Base-by-base conservation (phyloP, 2,113 vertebrate species). In the Ifrita kowaldi region DNA sequence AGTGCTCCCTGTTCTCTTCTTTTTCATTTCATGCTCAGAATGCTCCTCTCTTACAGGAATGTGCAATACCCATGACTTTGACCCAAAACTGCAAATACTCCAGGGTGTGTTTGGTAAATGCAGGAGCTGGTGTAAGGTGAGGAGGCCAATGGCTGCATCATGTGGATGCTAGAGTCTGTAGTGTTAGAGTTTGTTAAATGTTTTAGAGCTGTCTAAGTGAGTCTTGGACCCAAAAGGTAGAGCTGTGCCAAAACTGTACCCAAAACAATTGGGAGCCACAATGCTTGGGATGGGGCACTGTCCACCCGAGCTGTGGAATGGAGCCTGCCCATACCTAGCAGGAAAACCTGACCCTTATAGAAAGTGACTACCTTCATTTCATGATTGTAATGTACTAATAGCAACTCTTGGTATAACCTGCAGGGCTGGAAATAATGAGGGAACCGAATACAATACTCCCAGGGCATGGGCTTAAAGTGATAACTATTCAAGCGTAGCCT, bases 371-470 rank as follows among this genome's bases (percentile, higher is more conserved):
- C 87, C 82, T 95, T 84, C 84, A 96, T 95, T 96, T 95, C 80
- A 65, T 77, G 89, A 77, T 90, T 67, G 73, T 87, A 96, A 95
- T 95, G 92, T 91, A 90, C 94, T 97, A 94, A 97, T 95, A 93
- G 91, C 92, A 90, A 95, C 41, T 89, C 93, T 89, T 88, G 88
- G 90, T 95, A 85, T 93, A 97, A 97, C 96, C 95, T 97, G 95
- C 90, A 96, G 97, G 97, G 96, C 95, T 97, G 83, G 93, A 97
- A 96, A 96, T 97, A 97, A 97, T 96, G 96, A 97, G 96, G 89
- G 83, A 96, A 69, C 55, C 6, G 46, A 90, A 96, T 95, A 87
- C 93, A 95, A 95, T 95, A 92, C 91, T 97, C 95, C 76, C 90
- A 96, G 96, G 93, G 95, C 95, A 95, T 79, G 87, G 95, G 96